These are phyloP conservation scores for Dendrolimus punctatus DNA, from an alignment of 1,140 invertebrate genomes.

Conservation along the genomic window DNA sequence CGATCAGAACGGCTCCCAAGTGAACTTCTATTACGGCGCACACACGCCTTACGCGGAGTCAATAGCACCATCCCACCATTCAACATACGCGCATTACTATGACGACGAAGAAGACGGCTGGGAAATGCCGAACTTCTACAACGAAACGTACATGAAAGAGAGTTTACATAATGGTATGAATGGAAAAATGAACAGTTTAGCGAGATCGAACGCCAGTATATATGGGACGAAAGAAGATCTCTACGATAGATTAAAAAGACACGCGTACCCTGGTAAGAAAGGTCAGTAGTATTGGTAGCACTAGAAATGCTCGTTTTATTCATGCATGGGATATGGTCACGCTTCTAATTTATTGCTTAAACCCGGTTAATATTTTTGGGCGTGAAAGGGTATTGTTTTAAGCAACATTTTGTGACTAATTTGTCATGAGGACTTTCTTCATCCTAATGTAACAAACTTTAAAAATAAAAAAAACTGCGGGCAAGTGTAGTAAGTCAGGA, in stretches of 20 bases:
- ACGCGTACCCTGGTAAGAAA: constrained; percentile 97
- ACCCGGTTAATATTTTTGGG: no score
- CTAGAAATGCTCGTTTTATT: constrained; percentile 44
- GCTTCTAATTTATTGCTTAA: no score
- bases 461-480: no score
- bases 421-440: no score
- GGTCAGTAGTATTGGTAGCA: constrained; percentile 74
- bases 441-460: no score
- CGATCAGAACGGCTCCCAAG: constrained; percentile 91
- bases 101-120: constrained; percentile 96
- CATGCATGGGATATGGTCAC: constrained; percentile 17
- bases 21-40: constrained; percentile 96
- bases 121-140: constrained; percentile 98
- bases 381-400: no score
- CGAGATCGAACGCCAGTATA: constrained; percentile 92
- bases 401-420: no score
- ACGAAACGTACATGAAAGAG: constrained; percentile 97
- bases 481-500: no score
- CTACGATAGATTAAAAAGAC: constrained; percentile 94
- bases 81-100: constrained; percentile 96
- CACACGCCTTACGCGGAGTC: constrained; percentile 93
- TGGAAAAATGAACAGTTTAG: constrained; percentile 90
- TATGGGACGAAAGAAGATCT: constrained; percentile 97
- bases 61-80: constrained; percentile 95
- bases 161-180: constrained; percentile 84